Base-by-base conservation (phyloP, 2,888 invertebrate genomes). In the Meliscaeva auricollis region DNA sequence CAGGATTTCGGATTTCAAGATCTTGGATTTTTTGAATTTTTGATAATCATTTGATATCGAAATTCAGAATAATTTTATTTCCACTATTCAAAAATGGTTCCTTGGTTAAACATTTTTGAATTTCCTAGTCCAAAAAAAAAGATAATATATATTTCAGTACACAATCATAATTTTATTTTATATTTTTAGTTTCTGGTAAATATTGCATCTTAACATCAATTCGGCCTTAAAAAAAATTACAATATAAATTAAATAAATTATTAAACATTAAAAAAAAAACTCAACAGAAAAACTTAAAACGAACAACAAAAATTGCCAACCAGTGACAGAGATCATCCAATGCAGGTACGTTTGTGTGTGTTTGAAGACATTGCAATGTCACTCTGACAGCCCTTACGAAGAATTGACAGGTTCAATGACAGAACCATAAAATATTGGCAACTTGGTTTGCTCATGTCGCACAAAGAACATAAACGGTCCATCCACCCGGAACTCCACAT, bases 391-490 rank as follows among this genome's bases (percentile, higher is more conserved):
- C n/a, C n/a, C n/a, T n/a, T n/a, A n/a, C n/a, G n/a, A n/a, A n/a
- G 7, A 13, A 50, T 79, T 84, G 22, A 81, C 73, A 4, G 94
- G 95, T 50, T 91, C 91, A 72, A 93, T 93, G 5, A 95, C 93
- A n/a, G 94, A 92, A 1, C 95, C 95, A 94, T 94, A 95, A 90
- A 95, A 95, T 74, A 94, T 90, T n/a, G 94, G 92, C 4, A 94
- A 89, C 70, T 93, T 93, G 3, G 94, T 93, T 7, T 92, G 89
- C 69, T 94, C 93, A 87, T 95, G 94, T 83, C 94, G 92, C 87
- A 95, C 94, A 89, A 95, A 93, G 89, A 95, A 95, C 44, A 95
- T 89, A 89, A 95, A 95, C 0, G 95, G 95, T 73, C 94, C 92
- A 88, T 95, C 94, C 1, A 94, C 94, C 52, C 92, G 90, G 41